Evolutionary conservation across 2,888 invertebrate genomes (phyloP).

Genomic region (Melangyna quadrimaculata): DNA sequence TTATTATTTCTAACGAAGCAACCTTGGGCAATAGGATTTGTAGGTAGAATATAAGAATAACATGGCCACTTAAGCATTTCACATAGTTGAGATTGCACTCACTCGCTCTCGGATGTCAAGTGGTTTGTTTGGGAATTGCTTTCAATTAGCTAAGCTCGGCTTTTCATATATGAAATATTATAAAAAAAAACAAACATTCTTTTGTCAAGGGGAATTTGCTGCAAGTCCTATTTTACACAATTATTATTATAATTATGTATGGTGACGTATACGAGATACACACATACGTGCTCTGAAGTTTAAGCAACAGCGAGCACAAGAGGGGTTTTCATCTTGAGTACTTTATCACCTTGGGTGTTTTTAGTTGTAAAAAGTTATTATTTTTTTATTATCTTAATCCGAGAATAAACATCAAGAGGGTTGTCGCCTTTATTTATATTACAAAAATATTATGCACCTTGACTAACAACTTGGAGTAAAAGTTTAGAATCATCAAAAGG

Average conservation of each 20-base stretch:
- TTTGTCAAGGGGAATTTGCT: background rate
- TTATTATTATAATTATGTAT: background rate
- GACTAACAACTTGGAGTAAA: background rate
- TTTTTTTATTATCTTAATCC: background rate
- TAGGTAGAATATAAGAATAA: background rate
- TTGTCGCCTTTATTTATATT: background rate
- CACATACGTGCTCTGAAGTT: background rate
- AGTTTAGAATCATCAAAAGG: background rate
- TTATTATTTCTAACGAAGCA: constrained; percentile 25
- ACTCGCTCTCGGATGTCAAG: constrained; percentile 6
- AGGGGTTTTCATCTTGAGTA: background rate
- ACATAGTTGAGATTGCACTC: constrained; percentile 48
- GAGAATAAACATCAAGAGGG: background rate
- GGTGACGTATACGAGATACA: background rate
- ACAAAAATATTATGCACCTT: background rate
- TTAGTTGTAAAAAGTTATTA: background rate
- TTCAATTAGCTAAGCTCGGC: background rate
- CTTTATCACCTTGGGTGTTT: constrained; percentile 7
- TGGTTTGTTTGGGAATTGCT: constrained; percentile 19
- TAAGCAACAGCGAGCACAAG: background rate
- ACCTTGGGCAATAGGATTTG: constrained; percentile 12
- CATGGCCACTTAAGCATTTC: background rate
- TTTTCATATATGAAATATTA: background rate
- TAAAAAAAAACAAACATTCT: background rate
- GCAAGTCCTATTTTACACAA: background rate